A percentile compares a stretch with the other conserved stretches of the same genome.
These are phyloP conservation scores for Microctenopoma steveboyesi DNA, from an alignment of 2,797 vertebrate genomes.

Conservation along the genomic window DNA sequence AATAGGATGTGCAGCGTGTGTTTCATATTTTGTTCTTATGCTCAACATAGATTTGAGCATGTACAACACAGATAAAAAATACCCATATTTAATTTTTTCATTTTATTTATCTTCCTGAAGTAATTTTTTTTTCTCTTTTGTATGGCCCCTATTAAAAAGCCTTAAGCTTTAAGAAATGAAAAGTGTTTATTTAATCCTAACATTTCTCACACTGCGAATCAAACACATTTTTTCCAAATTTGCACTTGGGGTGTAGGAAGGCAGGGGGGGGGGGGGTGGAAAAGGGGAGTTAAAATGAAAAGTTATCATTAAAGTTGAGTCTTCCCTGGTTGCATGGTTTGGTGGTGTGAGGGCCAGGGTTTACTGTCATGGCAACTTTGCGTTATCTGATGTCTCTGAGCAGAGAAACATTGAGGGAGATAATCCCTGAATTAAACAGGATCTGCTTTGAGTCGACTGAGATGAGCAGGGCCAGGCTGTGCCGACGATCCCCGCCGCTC, in stretches of 20 bases:
- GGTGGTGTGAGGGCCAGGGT: constrained; percentile 90
- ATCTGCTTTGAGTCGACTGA: constrained; percentile 92
- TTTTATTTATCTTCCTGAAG: not conserved
- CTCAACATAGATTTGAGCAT: not conserved
- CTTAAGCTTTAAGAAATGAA: constrained; percentile 30
- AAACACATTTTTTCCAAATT: constrained; percentile 62
- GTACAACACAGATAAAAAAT: not conserved
- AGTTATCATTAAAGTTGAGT: constrained; percentile 86
- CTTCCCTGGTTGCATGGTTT: constrained; percentile 85
- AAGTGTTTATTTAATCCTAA: constrained; percentile 51
- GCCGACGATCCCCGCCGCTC: constrained; percentile 94
- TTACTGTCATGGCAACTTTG: constrained; percentile 99
- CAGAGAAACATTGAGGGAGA: constrained; percentile 96
- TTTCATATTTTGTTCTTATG: not conserved
- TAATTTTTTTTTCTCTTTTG: not conserved
- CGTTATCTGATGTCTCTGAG: constrained; percentile 97
- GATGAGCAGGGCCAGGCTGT: constrained; percentile 97
- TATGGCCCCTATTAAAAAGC: not conserved
- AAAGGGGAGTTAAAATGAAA: constrained; percentile 82
- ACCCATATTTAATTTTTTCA: not conserved
- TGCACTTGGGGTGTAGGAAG: constrained; percentile 48
- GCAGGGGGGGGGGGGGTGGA: constrained; percentile 24
- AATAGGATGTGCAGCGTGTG: not conserved
- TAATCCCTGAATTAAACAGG: constrained; percentile 99
- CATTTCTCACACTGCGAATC: constrained; percentile 62